Conservation (phyloP, 2,888 invertebrate genomes). For the Pogonocherus hispidulus region DNA sequence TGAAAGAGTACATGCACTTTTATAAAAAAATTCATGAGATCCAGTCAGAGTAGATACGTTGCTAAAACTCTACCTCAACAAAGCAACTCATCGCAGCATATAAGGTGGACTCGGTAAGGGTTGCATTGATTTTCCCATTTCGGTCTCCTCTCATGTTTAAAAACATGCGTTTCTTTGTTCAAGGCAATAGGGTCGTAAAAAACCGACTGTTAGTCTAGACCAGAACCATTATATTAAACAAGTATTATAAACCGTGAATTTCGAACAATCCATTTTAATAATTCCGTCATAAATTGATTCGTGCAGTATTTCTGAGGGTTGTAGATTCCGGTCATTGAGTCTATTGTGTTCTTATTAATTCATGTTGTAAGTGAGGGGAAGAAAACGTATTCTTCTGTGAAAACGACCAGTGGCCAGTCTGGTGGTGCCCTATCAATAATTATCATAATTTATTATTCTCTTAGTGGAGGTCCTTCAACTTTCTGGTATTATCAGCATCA, state of each 20-base stretch:
- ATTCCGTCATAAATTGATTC: constrained; percentile 13
- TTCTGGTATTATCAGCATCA: background rate
- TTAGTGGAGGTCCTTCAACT: constrained; percentile 15
- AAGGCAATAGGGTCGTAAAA: background rate
- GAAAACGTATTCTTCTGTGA: constrained; percentile 11
- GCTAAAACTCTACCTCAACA: background rate
- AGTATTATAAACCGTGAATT: constrained; percentile 12
- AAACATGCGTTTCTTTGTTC: constrained; percentile 18
- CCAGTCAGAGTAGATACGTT: too few relatives aligned
- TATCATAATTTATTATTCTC: background rate
- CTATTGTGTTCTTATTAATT: background rate
- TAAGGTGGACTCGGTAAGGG: background rate
- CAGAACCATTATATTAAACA: constrained; percentile 10
- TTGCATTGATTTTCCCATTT: constrained; percentile 20
- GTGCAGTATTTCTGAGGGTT: constrained; percentile 9
- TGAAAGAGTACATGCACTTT: too few relatives aligned
- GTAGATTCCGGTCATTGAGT: background rate
- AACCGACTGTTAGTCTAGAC: constrained; percentile 10
- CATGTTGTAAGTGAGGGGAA: background rate
- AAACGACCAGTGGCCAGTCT: background rate
- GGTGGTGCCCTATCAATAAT: constrained; percentile 5
- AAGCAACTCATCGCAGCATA: background rate
- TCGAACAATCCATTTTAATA: constrained; percentile 25
- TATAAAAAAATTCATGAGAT: too few relatives aligned
- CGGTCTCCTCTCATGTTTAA: constrained; percentile 5